Evolutionary conservation across 1,140 invertebrate genomes (phyloP), one percentile per base, ranked within the genome.

Genomic region (Samia ricini): DNA sequence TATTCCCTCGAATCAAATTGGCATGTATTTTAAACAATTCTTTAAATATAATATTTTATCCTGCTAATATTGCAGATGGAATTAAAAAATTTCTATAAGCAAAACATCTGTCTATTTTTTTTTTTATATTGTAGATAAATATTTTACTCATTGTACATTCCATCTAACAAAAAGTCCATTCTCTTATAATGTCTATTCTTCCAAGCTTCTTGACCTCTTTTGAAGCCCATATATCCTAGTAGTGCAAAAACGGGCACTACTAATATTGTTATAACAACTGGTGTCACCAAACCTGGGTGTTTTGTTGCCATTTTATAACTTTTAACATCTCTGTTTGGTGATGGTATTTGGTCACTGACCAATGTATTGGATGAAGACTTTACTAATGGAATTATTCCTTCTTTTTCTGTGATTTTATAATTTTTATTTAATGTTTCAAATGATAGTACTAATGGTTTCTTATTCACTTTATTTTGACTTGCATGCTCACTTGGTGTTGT

Each of bases 121-220:
- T 15, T 42, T 42, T 42, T 15, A 42, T 42, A 42, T 42, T 42
- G 33, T 42, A 42, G 2, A 36, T 10, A 15, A 29, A 54, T 56
- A 58, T 19, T 0, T 71, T 88, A 95, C 72, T 95, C 94, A 90
- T 96, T 95, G 73, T 96, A 96, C 93, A 96, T 95, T 68, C 95
- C 95, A 85, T 96, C 94, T 66, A 95, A 93, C 7, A 96, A 89
- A 81, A 95, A 95, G 88, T 96, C 95, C 95, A 96, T 95, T 75
- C 95, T 91, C 66, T 94, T 92, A 73, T 96, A 96, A 82, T 96
- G 94, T 72, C 95, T 91, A 66, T 95, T 94, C 68, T 94, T 93
- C 94, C 95, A 95, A 77, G 94, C 95, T 77, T 96, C 95, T 79
- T 91, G 90, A 6, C 94, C 92, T 70, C 92, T 85, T 80, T 92